Conservation (phyloP, 2,888 invertebrate genomes). For the Brachypterus glaber region DNA sequence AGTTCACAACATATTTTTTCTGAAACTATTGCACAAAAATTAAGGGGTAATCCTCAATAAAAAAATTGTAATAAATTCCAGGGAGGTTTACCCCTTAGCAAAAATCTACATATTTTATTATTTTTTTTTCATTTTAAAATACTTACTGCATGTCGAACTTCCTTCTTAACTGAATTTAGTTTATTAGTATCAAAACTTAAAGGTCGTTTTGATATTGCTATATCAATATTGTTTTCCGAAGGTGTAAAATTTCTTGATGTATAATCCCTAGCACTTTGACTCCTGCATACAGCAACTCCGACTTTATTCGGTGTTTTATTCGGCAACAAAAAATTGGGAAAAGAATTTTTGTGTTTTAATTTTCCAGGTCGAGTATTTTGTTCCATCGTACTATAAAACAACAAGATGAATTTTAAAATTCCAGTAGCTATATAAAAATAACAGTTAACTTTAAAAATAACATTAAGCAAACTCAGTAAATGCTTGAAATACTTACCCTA, state of each 20-base stretch:
- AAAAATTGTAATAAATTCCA: conserved; percentile 5
- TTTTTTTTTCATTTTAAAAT: too few relatives aligned
- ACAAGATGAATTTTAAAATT: too few relatives aligned
- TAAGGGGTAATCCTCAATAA: conserved; percentile 1
- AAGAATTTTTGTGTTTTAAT: conserved; percentile 32
- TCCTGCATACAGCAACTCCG: conserved; percentile 32
- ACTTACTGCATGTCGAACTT: conserved; percentile 17
- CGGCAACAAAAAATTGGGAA: conserved; percentile 35
- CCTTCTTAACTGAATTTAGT: conserved; percentile 23
- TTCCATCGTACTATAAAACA: conserved; percentile 31
- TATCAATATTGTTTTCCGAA: conserved; percentile 26
- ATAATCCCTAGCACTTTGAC: conserved; percentile 30
- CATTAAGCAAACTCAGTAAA: too few relatives aligned
- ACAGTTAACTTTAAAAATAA: too few relatives aligned
- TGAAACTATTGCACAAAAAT: conserved; percentile 14
- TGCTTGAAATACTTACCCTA: too few relatives aligned
- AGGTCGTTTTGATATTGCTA: conserved; percentile 34
- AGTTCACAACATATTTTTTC: too few relatives aligned
- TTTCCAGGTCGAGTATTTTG: conserved; percentile 27
- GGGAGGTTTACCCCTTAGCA: too few relatives aligned
- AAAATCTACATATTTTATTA: too few relatives aligned
- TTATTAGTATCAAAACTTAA: conserved; percentile 34
- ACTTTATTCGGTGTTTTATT: conserved; percentile 39
- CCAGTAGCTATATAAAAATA: too few relatives aligned
- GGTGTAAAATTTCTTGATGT: conserved; percentile 21